Evolutionary conservation across 2,888 invertebrate genomes (phyloP), one percentile per base, ranked within the genome.

Genomic region (Ephialtes manifestator): DNA sequence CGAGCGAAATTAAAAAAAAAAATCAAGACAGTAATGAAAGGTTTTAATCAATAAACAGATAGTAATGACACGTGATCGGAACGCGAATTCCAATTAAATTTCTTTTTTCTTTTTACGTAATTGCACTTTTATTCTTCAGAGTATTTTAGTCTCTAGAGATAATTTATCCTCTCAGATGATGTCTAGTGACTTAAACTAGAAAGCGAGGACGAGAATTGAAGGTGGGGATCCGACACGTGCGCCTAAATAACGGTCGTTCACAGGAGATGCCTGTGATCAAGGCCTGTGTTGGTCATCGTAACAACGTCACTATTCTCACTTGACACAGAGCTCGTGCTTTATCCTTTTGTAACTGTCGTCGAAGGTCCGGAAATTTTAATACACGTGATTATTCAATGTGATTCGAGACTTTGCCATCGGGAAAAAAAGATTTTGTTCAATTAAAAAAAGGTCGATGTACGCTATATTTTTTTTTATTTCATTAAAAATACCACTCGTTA

Each of bases 211-310:
- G 55, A 39, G 51, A 58, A 31, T 81, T 68, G 0, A 2, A 5
- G 46, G 39, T 35, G 28, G 78, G 43, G 18, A 60, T 70, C 39
- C 31, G 63, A 39, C 83, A 55, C 67, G 53, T 72, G 63, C 68
- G 65, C 68, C 51, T 72, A 78, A 65, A 76, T 82, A 63, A 75
- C 81, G 81, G 75, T 70, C 39, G 55, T 48, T 18, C 35, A 55
- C 71, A 20, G 31, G n/a, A 35, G 55, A 28, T 24, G 20, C 10
- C 28, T 58, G 63, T 8, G 15, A n/a, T 31, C 35, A 35, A 35
- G 63, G 35, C 15, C 15, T n/a, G 18, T 15, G 8, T 18, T 15
- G 35, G 35, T 63, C 63, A 35, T 63, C 63, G 63, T 7, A 39
- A 31, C 35, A 35, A 63, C 35, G 63, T 63, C 63, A 35, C 15